A percentile compares a stretch with the other conserved stretches of the same genome.
phyloP scores from a whole-genome alignment of 2,113 vertebrate species.

The Gasterosteus aculeatus region DNA sequence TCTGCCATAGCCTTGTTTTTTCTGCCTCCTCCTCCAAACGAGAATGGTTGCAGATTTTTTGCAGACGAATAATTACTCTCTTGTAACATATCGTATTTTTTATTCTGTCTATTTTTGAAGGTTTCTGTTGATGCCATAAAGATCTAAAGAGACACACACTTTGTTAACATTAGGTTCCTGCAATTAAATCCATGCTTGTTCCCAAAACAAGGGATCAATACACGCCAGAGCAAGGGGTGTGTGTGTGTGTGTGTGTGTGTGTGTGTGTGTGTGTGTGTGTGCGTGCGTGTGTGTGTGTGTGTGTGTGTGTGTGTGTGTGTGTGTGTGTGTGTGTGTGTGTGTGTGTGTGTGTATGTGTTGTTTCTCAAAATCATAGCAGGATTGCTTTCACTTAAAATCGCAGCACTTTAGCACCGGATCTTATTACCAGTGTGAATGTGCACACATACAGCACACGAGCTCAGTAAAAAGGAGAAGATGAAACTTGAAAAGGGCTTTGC shows the following conservation, averaged over 20 bases:
- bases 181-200: slow-evolving; percentile 22
- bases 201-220: slow-evolving; percentile 31
- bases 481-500: slow-evolving; percentile 50
- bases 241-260: not conserved
- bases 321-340: too few species aligned
- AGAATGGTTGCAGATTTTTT: not conserved
- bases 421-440: not conserved
- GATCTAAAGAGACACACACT: not conserved
- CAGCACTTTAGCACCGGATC: slow-evolving; percentile 4
- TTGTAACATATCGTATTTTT: not conserved
- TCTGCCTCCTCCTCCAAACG: not conserved
- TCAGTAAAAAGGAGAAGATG: slow-evolving; percentile 1
- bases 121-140: not conserved
- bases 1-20: not conserved
- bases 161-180: slow-evolving; percentile 1
- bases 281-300: not conserved
- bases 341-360: slow-evolving; percentile 2
- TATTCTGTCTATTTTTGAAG: not conserved
- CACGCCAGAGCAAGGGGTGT: slow-evolving; percentile 1
- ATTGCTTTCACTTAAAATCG: slow-evolving; percentile 35
- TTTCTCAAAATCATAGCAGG: slow-evolving; percentile 27
- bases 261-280: not conserved
- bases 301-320: slow-evolving; percentile 1
- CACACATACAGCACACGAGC: not conserved
- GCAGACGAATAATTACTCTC: not conserved